A percentile compares a stretch with the other conserved stretches of the same genome.
These are phyloP conservation scores for Ctenoplectra terminalis DNA, from an alignment of 1,140 invertebrate genomes.

Conservation along the genomic window DNA sequence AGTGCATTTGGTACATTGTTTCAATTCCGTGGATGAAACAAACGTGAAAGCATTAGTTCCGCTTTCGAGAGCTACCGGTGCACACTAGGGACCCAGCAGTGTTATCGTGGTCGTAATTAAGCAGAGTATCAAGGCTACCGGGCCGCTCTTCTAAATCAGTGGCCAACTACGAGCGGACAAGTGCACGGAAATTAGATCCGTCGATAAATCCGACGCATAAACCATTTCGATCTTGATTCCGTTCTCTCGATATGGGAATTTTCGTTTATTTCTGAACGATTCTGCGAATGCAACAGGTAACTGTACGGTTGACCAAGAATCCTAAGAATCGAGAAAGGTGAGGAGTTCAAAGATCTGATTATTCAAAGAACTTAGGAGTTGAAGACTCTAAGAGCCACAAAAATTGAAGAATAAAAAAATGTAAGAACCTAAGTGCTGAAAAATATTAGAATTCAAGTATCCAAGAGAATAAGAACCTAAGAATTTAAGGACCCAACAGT, in stretches of 20 bases:
- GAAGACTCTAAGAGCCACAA: background rate
- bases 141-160: slow-evolving; percentile 11
- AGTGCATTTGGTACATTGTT: background rate
- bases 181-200: background rate
- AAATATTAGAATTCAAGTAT: no score
- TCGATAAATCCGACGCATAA: background rate
- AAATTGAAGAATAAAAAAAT: background rate
- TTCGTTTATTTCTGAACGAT: background rate
- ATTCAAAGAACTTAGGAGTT: background rate
- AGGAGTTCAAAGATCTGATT: background rate
- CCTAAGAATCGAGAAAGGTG: background rate
- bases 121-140: background rate
- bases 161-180: background rate
- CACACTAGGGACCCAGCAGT: background rate
- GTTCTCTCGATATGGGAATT: background rate
- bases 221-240: background rate
- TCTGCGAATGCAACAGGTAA: background rate
- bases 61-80: background rate
- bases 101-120: slow-evolving; percentile 29
- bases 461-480: no score
- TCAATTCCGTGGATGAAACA: background rate
- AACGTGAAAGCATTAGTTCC: slow-evolving; percentile 9
- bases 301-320: background rate
- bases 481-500: background rate
- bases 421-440: background rate